phyloP scores from a whole-genome alignment of 2,888 invertebrate species.

The Amblyjoppa fuscipennis region DNA sequence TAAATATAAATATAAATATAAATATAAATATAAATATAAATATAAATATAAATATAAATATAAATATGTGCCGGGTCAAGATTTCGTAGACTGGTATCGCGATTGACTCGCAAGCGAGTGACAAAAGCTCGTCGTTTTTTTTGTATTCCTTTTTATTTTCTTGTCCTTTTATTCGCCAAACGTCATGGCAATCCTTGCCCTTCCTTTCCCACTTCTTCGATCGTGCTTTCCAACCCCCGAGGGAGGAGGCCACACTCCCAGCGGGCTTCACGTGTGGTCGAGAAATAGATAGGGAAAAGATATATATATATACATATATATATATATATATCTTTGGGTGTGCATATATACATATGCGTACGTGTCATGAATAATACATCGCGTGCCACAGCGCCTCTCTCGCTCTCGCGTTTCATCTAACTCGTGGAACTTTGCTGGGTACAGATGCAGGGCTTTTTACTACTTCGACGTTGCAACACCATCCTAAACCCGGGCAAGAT shows the following conservation, averaged over 20 bases:
- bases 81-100: too few species aligned
- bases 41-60: too few species aligned
- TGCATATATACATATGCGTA: constrained; percentile 56
- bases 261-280: constrained; percentile 37
- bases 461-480: background rate
- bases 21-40: too few species aligned
- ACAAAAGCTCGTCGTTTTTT: too few species aligned
- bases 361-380: constrained; percentile 65
- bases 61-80: too few species aligned
- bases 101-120: too few species aligned
- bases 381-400: constrained; percentile 27
- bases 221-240: constrained; percentile 19
- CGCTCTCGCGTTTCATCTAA: background rate
- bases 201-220: background rate
- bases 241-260: constrained; percentile 27
- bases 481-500: background rate
- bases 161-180: background rate
- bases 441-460: background rate
- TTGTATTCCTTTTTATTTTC: background rate
- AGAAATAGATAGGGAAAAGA: constrained; percentile 43
- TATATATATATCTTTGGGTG: background rate
- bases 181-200: constrained; percentile 4
- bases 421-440: background rate
- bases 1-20: too few species aligned
- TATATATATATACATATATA: constrained; percentile 49